phyloP scores from a whole-genome alignment of 2,888 invertebrate species.

The Unio delphinus region DNA sequence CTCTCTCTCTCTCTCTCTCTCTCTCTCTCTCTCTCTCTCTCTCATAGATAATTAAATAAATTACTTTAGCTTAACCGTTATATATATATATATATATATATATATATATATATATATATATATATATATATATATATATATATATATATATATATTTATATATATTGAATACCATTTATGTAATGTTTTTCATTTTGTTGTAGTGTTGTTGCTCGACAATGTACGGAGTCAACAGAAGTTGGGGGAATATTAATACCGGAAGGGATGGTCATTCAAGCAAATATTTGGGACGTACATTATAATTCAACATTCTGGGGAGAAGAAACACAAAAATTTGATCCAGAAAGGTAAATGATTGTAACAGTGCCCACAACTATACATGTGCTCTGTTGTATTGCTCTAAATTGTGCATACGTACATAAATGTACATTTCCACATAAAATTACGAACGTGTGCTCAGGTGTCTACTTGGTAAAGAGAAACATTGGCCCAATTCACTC shows the following conservation, averaged over 20 bases:
- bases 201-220: constrained; percentile 62
- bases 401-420: neutral
- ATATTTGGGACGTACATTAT: constrained; percentile 64
- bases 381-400: neutral
- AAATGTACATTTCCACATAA: neutral
- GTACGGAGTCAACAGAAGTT: constrained; percentile 50
- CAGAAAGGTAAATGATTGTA: constrained; percentile 55
- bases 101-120: too few relatives aligned
- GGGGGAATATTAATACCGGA: constrained; percentile 50
- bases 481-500: too few relatives aligned
- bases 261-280: constrained; percentile 63
- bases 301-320: constrained; percentile 60
- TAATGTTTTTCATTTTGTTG: constrained; percentile 9
- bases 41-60: too few relatives aligned
- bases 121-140: too few relatives aligned
- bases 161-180: neutral
- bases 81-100: too few relatives aligned
- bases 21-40: too few relatives aligned
- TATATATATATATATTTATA: too few relatives aligned
- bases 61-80: too few relatives aligned
- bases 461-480: neutral
- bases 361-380: neutral
- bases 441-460: neutral
- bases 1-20: too few relatives aligned
- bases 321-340: constrained; percentile 57